phyloP scores from a whole-genome alignment of 2,113 vertebrate species.

The Hydropotes inermis region DNA sequence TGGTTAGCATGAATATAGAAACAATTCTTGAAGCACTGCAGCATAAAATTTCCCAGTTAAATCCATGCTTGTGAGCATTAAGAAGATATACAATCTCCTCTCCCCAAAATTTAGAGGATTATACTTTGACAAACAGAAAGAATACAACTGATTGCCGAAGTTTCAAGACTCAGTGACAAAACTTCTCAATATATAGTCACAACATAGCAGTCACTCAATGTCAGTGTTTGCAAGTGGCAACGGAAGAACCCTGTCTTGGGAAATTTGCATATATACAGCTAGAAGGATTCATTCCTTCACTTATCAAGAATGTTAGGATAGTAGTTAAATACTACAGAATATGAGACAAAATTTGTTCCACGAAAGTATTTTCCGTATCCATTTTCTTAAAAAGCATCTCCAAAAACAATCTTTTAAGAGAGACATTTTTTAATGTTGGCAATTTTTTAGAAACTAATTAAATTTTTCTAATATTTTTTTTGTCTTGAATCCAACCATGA shows the following conservation, averaged over 20 bases:
- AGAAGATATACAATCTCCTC: background rate
- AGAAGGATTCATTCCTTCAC: background rate
- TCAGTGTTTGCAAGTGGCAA: background rate
- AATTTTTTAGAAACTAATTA: background rate
- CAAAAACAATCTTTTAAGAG: background rate
- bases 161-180: background rate
- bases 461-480: background rate
- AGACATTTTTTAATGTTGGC: background rate
- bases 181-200: background rate
- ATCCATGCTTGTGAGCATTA: background rate
- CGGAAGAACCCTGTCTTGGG: background rate
- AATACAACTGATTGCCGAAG: background rate
- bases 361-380: background rate
- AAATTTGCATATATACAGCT: background rate
- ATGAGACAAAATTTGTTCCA: background rate
- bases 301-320: background rate
- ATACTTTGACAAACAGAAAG: background rate
- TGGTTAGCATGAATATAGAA: background rate
- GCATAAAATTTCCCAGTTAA: background rate
- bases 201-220: background rate
- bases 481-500: background rate
- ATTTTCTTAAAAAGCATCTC: slow-evolving; percentile 29
- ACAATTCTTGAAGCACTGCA: background rate
- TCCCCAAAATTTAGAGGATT: background rate
- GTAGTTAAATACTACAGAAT: background rate